Evolutionary conservation across 2,797 vertebrate species (phyloP).

Genomic region (Megaceryle alcyon): DNA sequence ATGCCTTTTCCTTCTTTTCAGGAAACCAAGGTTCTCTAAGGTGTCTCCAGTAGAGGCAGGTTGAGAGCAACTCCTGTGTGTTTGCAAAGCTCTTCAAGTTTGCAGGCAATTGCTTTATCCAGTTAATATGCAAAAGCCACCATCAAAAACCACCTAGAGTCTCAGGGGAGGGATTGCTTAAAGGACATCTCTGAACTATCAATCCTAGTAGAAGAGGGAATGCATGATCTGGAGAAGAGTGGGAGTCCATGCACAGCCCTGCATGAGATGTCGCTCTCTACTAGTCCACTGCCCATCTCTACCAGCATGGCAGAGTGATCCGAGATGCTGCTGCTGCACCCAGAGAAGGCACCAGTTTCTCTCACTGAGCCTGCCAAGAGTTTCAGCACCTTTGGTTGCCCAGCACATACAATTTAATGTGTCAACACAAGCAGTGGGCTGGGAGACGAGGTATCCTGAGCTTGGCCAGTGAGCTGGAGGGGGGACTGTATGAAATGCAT

Average conservation of each 20-base stretch:
- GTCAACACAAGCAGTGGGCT: neutral
- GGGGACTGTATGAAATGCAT: neutral
- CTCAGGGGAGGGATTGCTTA: neutral
- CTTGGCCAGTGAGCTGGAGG: neutral
- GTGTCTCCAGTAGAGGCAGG: neutral
- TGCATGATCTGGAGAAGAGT: neutral
- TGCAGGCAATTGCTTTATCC: neutral
- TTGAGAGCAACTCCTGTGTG: neutral
- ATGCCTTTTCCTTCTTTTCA: neutral
- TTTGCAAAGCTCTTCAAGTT: neutral
- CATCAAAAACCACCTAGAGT: neutral
- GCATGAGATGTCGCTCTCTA: neutral
- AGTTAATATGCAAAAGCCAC: neutral
- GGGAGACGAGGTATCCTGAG: neutral
- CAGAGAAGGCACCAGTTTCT: neutral
- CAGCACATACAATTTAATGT: neutral
- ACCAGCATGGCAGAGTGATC: neutral
- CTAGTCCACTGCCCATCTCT: neutral
- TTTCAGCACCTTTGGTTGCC: neutral
- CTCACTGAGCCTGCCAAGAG: neutral
- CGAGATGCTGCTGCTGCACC: neutral
- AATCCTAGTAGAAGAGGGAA: neutral
- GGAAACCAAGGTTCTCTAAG: neutral
- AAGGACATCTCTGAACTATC: neutral
- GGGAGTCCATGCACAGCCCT: neutral